Evolutionary conservation across 2,888 invertebrate genomes (phyloP), one percentile per base, ranked within the genome.

Genomic region (Masnerella sp.): DNA sequence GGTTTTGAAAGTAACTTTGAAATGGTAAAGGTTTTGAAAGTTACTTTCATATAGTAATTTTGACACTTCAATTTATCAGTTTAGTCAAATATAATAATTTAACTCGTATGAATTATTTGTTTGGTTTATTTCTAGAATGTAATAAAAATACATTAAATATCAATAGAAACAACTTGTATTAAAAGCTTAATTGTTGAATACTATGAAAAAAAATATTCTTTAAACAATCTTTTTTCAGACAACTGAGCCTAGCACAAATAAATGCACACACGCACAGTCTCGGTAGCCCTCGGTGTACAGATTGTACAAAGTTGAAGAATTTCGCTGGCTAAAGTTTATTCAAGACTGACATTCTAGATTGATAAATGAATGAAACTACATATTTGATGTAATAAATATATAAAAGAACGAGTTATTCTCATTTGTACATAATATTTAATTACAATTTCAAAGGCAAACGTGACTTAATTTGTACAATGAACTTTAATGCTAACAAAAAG

Each of bases 351-450:
- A 83, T 83, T 72, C 83, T 86, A 84, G 85, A 84, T 82, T 82
- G 81, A 83, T 77, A 82, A 80, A 76, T 61, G 68, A 82, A 79
- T 81, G 81, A 82, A 82, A 83, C 83, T 84, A 81, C 84, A 86
- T 85, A 85, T 82, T 83, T 83, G 84, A 83, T 85, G 84, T 85
- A 85, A 85, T 85, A 83, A 82, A 81, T 83, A 67, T 85, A 59
- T 14, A 59, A 64, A 40, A 12, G 38, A 58, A 82, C 81, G 79
- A 85, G 77, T 83, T 84, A 79, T 82, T 82, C 84, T 84, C 79
- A 84, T 84, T 86, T 86, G 87, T 87, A 87, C 78, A 87, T 87
- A 87, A 84, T 83, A 85, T 83, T 84, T 82, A 85, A 84, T 83
- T 84, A 83, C 83, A 82, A 83, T 82, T 80, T 83, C 79, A 81